A percentile compares a stretch with the other conserved stretches of the same genome.
Conservation (phyloP, 2,888 invertebrate species). For the Archaeoteleia sp. region DNA sequence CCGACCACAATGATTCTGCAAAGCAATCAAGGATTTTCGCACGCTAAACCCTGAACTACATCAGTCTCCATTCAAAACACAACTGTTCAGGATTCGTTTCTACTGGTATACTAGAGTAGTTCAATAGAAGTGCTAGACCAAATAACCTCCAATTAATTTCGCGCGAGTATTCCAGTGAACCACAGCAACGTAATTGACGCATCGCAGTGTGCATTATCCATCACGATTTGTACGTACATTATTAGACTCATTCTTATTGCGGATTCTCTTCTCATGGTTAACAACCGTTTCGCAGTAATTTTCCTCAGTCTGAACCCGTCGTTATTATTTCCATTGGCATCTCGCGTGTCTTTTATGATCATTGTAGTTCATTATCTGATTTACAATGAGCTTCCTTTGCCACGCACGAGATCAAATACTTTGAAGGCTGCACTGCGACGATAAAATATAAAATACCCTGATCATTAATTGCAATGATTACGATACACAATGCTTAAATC, state of each 20-base stretch:
- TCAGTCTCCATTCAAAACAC: too few relatives aligned
- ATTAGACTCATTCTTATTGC: constrained; percentile 20
- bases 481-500: too few relatives aligned
- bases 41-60: too few relatives aligned
- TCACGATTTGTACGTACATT: constrained; percentile 28
- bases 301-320: constrained; percentile 48
- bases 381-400: constrained; percentile 31
- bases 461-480: constrained; percentile 13
- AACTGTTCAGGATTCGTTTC: too few relatives aligned
- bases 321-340: constrained; percentile 56
- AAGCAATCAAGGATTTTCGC: too few relatives aligned
- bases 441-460: constrained; percentile 28
- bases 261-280: constrained; percentile 39
- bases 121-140: constrained; percentile 17
- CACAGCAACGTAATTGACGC: constrained; percentile 9
- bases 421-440: constrained; percentile 20
- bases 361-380: constrained; percentile 42
- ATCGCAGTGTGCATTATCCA: constrained; percentile 24
- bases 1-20: too few relatives aligned
- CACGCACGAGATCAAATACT: constrained; percentile 32
- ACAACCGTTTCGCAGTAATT: constrained; percentile 57
- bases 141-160: constrained; percentile 23
- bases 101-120: too few relatives aligned
- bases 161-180: constrained; percentile 16
- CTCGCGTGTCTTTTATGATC: constrained; percentile 50